Evolutionary conservation across 2,113 vertebrate genomes (phyloP).

Genomic region (Heterochromis multidens): DNA sequence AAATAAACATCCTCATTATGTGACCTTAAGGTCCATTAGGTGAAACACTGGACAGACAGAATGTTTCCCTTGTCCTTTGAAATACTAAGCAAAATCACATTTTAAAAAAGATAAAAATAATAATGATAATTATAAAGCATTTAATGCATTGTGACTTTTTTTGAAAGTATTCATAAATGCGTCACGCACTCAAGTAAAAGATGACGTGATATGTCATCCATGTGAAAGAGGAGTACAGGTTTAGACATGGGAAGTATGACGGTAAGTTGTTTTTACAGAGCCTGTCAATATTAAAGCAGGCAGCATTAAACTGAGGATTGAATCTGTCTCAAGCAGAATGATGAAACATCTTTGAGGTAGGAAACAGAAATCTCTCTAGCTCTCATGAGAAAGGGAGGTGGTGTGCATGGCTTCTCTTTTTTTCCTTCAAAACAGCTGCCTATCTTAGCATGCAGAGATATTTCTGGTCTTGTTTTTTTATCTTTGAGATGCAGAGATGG

Average conservation of each 20-base stretch:
- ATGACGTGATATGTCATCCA: not conserved
- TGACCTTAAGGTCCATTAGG: not conserved
- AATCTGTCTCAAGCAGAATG: not conserved
- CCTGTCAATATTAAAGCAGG: conserved; percentile 19
- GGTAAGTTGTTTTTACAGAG: not conserved
- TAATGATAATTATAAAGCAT: not conserved
- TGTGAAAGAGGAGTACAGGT: not conserved
- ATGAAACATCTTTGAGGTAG: not conserved
- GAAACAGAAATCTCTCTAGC: not conserved
- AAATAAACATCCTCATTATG: not conserved
- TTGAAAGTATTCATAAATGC: not conserved
- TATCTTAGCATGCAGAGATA: not conserved
- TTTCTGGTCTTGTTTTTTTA: not conserved
- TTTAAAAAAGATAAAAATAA: not conserved
- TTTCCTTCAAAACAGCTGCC: not conserved
- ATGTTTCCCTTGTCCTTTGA: too few relatives aligned
- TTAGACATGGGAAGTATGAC: not conserved
- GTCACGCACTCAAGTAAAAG: not conserved
- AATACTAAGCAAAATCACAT: not conserved
- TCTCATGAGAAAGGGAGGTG: not conserved
- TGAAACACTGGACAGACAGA: not conserved
- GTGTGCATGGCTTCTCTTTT: not conserved
- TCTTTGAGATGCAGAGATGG: not conserved
- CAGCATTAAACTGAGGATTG: not conserved
- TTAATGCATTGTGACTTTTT: not conserved